Conservation (phyloP, 2,888 invertebrate species). For the Cyclophora punctaria region DNA sequence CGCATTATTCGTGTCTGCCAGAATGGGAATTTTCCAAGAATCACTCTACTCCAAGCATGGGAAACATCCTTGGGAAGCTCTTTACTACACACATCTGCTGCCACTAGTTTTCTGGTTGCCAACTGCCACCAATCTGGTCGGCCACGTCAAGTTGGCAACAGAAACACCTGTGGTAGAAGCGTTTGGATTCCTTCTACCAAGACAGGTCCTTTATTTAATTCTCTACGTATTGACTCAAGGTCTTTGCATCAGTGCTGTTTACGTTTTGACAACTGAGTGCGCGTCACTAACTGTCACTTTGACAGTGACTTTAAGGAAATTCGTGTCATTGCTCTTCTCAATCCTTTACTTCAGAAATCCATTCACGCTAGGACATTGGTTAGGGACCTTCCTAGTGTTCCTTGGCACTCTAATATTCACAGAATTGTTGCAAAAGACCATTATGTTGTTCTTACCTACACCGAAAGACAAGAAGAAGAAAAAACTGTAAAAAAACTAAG, state of each 20-base stretch:
- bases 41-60: conserved; percentile 87
- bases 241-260: conserved; percentile 95
- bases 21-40: conserved; percentile 97
- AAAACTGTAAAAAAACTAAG: conserved; percentile 14
- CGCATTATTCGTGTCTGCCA: conserved; percentile 93
- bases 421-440: conserved; percentile 78
- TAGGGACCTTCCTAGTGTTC: conserved; percentile 93
- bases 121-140: conserved; percentile 83
- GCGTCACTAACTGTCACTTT: conserved; percentile 95
- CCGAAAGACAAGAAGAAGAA: conserved; percentile 45
- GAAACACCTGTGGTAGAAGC: conserved; percentile 78
- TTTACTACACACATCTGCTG: conserved; percentile 92
- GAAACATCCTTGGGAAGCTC: conserved; percentile 92
- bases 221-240: conserved; percentile 92
- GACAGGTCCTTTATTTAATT: conserved; percentile 84
- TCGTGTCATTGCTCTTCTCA: conserved; percentile 95
- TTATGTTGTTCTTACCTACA: conserved; percentile 44
- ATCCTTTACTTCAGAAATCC: conserved; percentile 96
- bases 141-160: conserved; percentile 83
- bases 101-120: conserved; percentile 93
- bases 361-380: conserved; percentile 93
- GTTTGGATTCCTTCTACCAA: conserved; percentile 79
- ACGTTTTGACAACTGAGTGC: conserved; percentile 94
- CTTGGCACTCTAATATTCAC: conserved; percentile 94
- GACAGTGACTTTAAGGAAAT: conserved; percentile 96